Conservation (phyloP, 2,797 vertebrate species). For the Hyperoplus lanceolatus region DNA sequence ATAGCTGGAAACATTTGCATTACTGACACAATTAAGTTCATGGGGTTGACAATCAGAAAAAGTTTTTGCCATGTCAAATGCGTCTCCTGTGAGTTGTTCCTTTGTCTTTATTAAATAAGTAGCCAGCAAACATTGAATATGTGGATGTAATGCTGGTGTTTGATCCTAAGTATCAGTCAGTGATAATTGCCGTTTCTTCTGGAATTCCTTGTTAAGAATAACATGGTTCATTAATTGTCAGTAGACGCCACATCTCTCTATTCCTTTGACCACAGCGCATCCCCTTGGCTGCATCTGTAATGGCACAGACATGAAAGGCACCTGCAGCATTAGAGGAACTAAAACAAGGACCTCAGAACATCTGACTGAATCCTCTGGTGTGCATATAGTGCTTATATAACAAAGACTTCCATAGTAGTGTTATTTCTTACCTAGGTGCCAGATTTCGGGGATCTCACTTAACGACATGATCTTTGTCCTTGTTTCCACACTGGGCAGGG, state of each 20-base stretch:
- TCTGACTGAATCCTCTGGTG: no score
- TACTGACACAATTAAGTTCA: no score
- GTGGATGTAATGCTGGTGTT: not conserved
- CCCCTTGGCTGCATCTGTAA: constrained; percentile 6
- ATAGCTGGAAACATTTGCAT: no score
- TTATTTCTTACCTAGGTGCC: no score
- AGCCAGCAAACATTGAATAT: not conserved
- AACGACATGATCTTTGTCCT: no score
- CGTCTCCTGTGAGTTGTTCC: no score
- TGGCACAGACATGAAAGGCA: not conserved
- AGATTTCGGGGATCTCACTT: no score
- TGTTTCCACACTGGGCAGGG: no score
- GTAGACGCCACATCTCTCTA: not conserved
- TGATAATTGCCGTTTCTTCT: not conserved
- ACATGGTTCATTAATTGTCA: not conserved
- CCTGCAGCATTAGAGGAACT: constrained; percentile 11
- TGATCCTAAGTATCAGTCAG: not conserved
- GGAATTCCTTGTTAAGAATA: not conserved
- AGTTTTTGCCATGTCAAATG: no score
- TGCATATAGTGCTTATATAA: no score
- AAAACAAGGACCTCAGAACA: not conserved
- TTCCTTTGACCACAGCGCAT: constrained; percentile 36
- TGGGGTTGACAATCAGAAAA: no score
- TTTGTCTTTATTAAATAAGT: not conserved
- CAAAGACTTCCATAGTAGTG: no score